Conservation (phyloP, 2,888 invertebrate species). For the Junonia oenone region DNA sequence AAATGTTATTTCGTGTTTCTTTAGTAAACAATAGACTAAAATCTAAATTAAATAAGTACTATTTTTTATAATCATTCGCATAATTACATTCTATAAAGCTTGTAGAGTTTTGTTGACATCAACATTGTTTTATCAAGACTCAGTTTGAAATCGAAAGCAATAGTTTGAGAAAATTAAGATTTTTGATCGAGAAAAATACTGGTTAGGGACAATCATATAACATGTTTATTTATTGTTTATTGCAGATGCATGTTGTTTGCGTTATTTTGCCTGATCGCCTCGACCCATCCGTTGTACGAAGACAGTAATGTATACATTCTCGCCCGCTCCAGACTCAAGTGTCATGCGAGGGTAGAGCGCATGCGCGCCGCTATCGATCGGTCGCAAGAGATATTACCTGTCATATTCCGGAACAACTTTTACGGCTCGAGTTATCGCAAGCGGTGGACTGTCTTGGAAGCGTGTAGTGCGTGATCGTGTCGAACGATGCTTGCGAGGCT, state of each 20-base stretch:
- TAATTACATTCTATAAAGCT: too few species aligned
- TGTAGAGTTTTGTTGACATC: too few species aligned
- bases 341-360: constrained; percentile 33
- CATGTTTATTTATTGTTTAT: background rate
- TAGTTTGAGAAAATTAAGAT: too few species aligned
- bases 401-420: constrained; percentile 11
- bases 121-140: too few species aligned
- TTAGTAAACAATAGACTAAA: too few species aligned
- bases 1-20: too few species aligned
- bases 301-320: background rate
- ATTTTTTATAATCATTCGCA: too few species aligned
- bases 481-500: constrained; percentile 35
- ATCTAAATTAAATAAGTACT: too few species aligned
- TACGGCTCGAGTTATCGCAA: constrained; percentile 8
- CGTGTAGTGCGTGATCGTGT: constrained; percentile 1
- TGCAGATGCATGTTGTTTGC: too few species aligned
- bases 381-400: background rate
- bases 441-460: constrained; percentile 9
- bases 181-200: too few species aligned
- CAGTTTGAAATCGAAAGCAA: too few species aligned
- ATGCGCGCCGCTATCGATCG: constrained; percentile 46
- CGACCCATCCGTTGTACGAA: background rate
- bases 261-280: background rate
- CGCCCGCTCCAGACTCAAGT: background rate
- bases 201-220: background rate